These are phyloP conservation scores for Andrena bucephala DNA, from an alignment of 2,888 invertebrate genomes.

Conservation along the genomic window DNA sequence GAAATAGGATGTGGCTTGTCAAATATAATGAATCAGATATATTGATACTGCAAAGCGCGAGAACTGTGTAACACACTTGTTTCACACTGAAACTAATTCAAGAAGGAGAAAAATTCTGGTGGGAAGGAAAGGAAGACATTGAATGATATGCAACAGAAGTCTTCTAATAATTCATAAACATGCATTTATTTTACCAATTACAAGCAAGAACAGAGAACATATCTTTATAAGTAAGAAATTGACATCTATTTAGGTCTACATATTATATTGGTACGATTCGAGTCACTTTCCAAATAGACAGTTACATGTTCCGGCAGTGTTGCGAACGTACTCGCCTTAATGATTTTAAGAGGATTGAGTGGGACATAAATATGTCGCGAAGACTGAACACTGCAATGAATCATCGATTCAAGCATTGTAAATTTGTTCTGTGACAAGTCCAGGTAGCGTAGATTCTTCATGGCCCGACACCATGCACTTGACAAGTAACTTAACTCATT, in stretches of 20 bases:
- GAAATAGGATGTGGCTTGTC: not conserved
- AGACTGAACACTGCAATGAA: fast-evolving
- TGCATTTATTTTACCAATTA: not conserved
- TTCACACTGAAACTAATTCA: too few relatives aligned
- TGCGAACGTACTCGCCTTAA: not conserved
- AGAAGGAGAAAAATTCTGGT: too few relatives aligned
- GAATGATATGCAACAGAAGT: too few relatives aligned
- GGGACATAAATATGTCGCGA: slow-evolving; percentile 2
- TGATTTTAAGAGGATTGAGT: slow-evolving; percentile 10
- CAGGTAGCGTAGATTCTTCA: slow-evolving; percentile 64
- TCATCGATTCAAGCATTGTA: not conserved
- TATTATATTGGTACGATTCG: not conserved
- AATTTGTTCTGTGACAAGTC: slow-evolving; percentile 69
- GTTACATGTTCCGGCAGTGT: slow-evolving; percentile 22
- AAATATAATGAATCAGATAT: not conserved
- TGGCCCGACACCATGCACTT: slow-evolving; percentile 63
- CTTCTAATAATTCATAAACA: too few relatives aligned
- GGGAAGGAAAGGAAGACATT: too few relatives aligned
- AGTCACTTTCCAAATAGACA: not conserved
- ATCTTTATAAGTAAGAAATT: too few relatives aligned
- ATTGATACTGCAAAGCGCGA: not conserved
- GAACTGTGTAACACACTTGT: not conserved
- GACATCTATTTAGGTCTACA: not conserved
- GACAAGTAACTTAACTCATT: slow-evolving; percentile 69
- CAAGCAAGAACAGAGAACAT: not conserved